A percentile compares a stretch with the other conserved stretches of the same genome.
Conservation (phyloP, 2,113 vertebrate genomes). For the Calyptommatus sinebrachiatus region DNA sequence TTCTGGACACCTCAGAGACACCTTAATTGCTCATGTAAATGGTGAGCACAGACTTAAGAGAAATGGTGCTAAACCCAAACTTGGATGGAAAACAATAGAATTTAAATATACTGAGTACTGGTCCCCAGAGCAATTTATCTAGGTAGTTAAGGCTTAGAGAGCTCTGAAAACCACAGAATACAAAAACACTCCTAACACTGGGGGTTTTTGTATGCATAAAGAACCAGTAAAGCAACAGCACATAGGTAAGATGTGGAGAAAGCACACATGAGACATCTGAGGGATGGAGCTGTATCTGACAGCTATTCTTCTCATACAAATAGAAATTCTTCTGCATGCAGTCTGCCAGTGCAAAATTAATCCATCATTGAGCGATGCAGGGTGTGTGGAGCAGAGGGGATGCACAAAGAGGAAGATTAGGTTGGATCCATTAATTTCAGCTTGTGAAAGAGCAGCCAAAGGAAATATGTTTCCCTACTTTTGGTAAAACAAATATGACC, state of each 20-base stretch:
- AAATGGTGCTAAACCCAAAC: accelerated
- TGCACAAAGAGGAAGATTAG: background rate
- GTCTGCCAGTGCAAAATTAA: conserved; percentile 51
- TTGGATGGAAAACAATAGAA: accelerated
- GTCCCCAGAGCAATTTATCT: conserved; percentile 2
- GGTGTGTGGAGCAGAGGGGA: conserved; percentile 7
- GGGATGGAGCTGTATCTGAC: conserved; percentile 53
- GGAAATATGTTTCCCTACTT: too few species aligned
- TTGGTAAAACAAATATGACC: too few species aligned
- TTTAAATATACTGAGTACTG: background rate
- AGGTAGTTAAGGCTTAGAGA: conserved; percentile 31
- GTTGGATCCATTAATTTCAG: too few species aligned
- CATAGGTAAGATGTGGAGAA: background rate
- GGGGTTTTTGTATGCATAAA: background rate
- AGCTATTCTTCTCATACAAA: conserved; percentile 55
- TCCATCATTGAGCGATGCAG: conserved; percentile 20
- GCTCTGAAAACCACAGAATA: conserved; percentile 31
- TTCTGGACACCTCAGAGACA: too few species aligned
- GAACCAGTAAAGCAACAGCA: conserved; percentile 47
- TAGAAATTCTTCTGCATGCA: conserved; percentile 53
- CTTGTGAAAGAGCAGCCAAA: background rate
- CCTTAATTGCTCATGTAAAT: too few species aligned
- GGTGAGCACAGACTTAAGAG: too few species aligned
- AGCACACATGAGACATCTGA: conserved; percentile 23
- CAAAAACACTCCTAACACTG: conserved; percentile 15